Evolutionary conservation across 2,113 vertebrate species (phyloP), one percentile per base, ranked within the genome.

Genomic region (Micromys minutus): DNA sequence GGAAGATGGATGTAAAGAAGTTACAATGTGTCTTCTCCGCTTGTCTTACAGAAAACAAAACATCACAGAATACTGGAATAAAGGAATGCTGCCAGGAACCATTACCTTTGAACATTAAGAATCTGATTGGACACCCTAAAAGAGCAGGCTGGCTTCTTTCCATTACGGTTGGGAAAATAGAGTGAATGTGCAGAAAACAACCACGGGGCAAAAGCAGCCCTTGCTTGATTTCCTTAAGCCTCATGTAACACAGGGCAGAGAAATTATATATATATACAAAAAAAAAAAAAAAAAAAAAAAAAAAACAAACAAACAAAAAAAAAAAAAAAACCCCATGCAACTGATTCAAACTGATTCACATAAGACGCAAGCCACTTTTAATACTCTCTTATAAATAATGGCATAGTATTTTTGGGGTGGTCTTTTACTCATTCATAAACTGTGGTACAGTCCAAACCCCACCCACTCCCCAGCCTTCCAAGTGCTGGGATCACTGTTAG

Each of bases 331-430:
- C 9, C 52, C 52, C 22, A 61, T 0, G 7, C 1, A 4, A 67
- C 12, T 34, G 1, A 34, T 19, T 55, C 21, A 0, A 4, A 67
- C 12, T 34, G 1, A 34, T 19, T 55, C 21, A 0, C 2, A 2
- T 5, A 50, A 89, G 85, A 79, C 1, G 4, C 24, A 36, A 15
- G 65, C 8, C 9, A 39, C 9, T 36, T 63, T 63, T 16, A 24
- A 71, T 63, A 26, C 12, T 89, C 61, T 69, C 21, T 22, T 45
- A 26, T 61, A 63, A 8, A 10, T 42, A 85, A 36, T 1, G 52
- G 29, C 31, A 47, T 4, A n/a, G 9, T 19, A 11, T 8, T 26
- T 16, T 84, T 6, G 10, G 57, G n/a, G 26, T 0, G 39, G 77
- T 72, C 29, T 76, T 65, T 86, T n/a, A 61, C n/a, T 89, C 47